Base-by-base conservation (phyloP, 2,113 vertebrate genomes). In the Mustelus asterias region DNA sequence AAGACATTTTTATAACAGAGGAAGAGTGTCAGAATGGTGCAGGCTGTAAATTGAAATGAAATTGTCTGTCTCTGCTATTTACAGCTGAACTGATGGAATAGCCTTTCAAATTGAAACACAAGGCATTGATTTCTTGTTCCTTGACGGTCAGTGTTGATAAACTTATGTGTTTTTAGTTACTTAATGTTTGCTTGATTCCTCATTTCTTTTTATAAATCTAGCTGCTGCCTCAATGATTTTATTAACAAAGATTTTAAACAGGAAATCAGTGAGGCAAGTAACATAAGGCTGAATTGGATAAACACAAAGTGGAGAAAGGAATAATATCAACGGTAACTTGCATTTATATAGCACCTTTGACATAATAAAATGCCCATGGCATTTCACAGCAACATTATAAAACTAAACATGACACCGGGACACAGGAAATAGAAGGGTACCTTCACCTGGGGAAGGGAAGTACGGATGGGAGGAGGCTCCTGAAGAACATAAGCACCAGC, bases 41-140 rank as follows among this genome's bases (percentile, higher is more conserved):
- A n/a, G 89, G 60, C 89, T 37, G 63, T 92, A 92, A 92, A 92
- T 37, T 37, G 89, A 63, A 92, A 63, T 65, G 89, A 92, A 92
- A 92, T 65, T 65, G 33, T 92, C 44, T 90, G 89, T 65, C 58
- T 7, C 58, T 65, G 60, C 65, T 92, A 65, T 92, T 92, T 60
- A 60, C 54, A 54, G 14, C 88, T 33, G 26, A 58, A 14, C 26
- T 90, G 26, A 60, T 63, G 24, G 88, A 60, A 63, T 54, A 90
- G 26, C 2, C 88, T 90, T 90, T 90, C 54, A 90, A 90, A 60
- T 63, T 90, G 88, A 60, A 60, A 90, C 88, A 60, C 60, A 60
- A 90, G 58, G 54, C 54, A 63, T 60, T 26, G 4, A 90, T 60
- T 90, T 60, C 54, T 90, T 29, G 3, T 63, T 90, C 10, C 41